Conservation (phyloP, 1,140 invertebrate species). For the Leptonema lineaticorne region DNA sequence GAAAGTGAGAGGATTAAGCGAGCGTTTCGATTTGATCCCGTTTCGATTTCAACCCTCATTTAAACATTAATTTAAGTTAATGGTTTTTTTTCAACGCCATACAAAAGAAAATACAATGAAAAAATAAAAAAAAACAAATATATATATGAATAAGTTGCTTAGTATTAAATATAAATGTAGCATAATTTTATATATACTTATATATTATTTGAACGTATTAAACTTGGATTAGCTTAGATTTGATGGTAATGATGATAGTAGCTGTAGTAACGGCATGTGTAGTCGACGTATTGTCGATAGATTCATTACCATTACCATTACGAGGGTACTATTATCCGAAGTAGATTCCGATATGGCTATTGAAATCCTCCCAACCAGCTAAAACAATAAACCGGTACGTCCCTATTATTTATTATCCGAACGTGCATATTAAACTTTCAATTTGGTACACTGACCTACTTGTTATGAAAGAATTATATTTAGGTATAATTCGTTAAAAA, state of each 20-base stretch:
- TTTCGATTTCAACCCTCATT: too few relatives aligned
- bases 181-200: neutral
- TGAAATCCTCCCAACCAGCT: neutral
- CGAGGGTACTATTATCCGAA: neutral
- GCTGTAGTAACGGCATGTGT: neutral
- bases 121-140: too few relatives aligned
- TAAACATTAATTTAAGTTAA: too few relatives aligned
- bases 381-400: neutral
- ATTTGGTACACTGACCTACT: too few relatives aligned
- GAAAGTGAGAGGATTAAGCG: neutral
- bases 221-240: too few relatives aligned
- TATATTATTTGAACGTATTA: too few relatives aligned
- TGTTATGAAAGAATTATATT: too few relatives aligned
- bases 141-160: neutral
- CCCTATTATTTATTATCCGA: neutral
- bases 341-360: neutral
- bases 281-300: neutral
- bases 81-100: too few relatives aligned
- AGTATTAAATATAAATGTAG: neutral
- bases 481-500: too few relatives aligned
- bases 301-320: neutral
- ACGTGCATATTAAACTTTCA: too few relatives aligned
- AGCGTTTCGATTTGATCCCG: neutral
- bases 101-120: neutral
- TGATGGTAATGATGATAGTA: too few relatives aligned